Percentiles rank a stretch among this genome's conserved stretches.
phyloP scores from a whole-genome alignment of 2,113 vertebrate genomes.

The Coturnix japonica region DNA sequence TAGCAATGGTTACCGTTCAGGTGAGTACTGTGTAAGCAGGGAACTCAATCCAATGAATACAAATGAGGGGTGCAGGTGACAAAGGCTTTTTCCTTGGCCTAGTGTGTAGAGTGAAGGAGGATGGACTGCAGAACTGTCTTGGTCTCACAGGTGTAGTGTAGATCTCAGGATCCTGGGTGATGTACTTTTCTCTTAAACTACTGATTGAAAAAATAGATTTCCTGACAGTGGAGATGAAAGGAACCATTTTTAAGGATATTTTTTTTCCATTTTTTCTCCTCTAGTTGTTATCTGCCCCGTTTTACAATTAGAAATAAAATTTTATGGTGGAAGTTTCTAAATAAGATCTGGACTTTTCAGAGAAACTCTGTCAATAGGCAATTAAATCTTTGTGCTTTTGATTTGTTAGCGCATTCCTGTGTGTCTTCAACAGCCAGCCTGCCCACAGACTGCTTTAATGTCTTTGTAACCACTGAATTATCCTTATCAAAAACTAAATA shows the following conservation, averaged over 20 bases:
- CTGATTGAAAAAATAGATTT: not conserved
- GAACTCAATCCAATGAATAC: not conserved
- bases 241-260: not conserved
- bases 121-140: not conserved
- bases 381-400: not conserved
- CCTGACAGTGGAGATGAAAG: not conserved
- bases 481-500: constrained; percentile 15
- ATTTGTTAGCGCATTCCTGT: not conserved
- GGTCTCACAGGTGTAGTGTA: not conserved
- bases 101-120: not conserved
- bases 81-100: not conserved
- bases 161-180: not conserved
- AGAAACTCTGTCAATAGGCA: not conserved
- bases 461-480: constrained; percentile 14
- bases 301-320: not conserved
- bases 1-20: constrained; percentile 90
- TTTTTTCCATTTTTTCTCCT: not conserved
- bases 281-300: not conserved
- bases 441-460: not conserved
- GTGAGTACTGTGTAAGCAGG: constrained; percentile 62
- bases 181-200: not conserved
- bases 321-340: not conserved
- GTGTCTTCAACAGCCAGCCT: not conserved
- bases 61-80: not conserved
- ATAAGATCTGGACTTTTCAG: not conserved